Conservation (phyloP, 2,888 invertebrate species). For the Napeogenes sylphis region DNA sequence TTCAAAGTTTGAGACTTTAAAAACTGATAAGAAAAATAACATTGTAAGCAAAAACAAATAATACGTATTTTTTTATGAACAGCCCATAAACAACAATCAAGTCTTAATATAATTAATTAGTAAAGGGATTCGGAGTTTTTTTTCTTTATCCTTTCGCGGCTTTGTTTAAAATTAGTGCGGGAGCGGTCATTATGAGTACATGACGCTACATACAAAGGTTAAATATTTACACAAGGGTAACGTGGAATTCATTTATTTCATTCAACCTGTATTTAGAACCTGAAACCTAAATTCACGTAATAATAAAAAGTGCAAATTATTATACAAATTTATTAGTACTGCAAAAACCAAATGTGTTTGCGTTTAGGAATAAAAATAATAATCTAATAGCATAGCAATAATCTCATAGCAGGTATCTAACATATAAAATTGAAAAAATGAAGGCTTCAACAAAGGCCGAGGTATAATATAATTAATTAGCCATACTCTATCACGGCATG, state of each 20-base stretch:
- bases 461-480: conserved; percentile 1
- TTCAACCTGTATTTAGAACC: too few species aligned
- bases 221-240: conserved; percentile 1
- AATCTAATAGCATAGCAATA: too few species aligned
- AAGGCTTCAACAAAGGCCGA: background rate
- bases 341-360: too few species aligned
- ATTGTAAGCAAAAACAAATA: background rate
- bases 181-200: background rate
- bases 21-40: background rate
- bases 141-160: background rate
- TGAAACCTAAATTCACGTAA: too few species aligned
- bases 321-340: background rate
- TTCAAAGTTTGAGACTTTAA: too few species aligned
- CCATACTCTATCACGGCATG: conserved; percentile 9
- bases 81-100: background rate
- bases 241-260: background rate
- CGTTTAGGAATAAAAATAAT: too few species aligned
- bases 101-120: background rate
- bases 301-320: background rate
- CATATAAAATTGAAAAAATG: background rate
- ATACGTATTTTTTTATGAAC: background rate
- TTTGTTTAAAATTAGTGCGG: background rate
- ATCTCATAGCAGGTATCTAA: background rate
- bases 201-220: background rate
- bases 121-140: background rate